Conservation (phyloP, 30 jellyfish, hydroid and myxozoan genomes). For the Pelagia noctiluca region DNA sequence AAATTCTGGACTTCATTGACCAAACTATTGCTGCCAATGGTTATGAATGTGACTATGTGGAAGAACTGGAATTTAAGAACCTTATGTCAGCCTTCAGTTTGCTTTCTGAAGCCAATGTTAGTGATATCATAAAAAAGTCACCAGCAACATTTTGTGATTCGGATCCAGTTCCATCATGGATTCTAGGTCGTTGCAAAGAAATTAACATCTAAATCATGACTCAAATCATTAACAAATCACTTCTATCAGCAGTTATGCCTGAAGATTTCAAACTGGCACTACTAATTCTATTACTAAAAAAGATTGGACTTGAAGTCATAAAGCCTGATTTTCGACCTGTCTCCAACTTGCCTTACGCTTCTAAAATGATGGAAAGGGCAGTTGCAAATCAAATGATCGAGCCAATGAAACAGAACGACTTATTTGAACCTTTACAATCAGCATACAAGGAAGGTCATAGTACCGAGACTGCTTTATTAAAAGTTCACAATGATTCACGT, state of each 20-base stretch:
- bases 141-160: constrained; percentile 33
- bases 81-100: constrained; percentile 19
- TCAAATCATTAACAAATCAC: constrained; percentile 24
- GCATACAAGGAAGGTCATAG: constrained; percentile 66
- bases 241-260: constrained; percentile 37
- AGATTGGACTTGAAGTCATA: constrained; percentile 42
- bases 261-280: constrained; percentile 41
- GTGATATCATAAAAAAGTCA: constrained; percentile 22
- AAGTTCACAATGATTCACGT: constrained; percentile 34
- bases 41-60: constrained; percentile 12
- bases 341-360: constrained; percentile 52
- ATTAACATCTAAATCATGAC: constrained; percentile 15
- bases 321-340: constrained; percentile 61
- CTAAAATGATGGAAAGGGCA: constrained; percentile 52
- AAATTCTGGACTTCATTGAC: constrained; percentile 30
- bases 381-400: constrained; percentile 45
- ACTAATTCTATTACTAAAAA: constrained; percentile 36
- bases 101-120: constrained; percentile 33
- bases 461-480: constrained; percentile 57
- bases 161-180: constrained; percentile 43
- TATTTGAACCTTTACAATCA: constrained; percentile 58
- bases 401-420: constrained; percentile 41
- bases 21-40: constrained; percentile 35
- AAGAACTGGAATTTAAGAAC: constrained; percentile 33
- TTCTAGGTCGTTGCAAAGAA: constrained; percentile 34